Base-by-base conservation (phyloP, 2,888 invertebrate species). In the Taenaris catops region DNA sequence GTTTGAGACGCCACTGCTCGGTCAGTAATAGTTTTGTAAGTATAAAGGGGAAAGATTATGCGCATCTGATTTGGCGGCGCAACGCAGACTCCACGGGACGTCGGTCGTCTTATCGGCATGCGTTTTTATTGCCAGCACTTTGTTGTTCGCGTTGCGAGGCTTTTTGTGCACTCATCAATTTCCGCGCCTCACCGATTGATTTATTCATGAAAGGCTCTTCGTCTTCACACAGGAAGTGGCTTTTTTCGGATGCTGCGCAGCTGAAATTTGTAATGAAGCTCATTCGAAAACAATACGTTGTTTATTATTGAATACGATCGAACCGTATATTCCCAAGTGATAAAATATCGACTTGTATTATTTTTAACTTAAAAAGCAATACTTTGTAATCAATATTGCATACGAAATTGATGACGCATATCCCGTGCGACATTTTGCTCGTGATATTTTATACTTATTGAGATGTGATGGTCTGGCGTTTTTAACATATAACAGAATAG, bases 151-250 rank as follows among this genome's bases (percentile, higher is more conserved):
- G 72, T 67, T 70, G 69, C 67, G 61, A 63, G 61, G 58, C 68
- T 84, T 84, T 84, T 84, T 84, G 76, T 55, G 54, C 66, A 55
- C 74, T 70, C 80, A 84, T 84, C 81, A 84, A 84, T 84, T 83
- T 84, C 84, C 84, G 76, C 84, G 84, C 83, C 79, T 81, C 66
- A 48, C 44, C 67, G 66, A 76, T 76, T 83, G 81, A 81, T 84
- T 86, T 86, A 84, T 86, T 84, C 84, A 86, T 84, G 83, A 81
- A 76, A 70, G 65, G 55, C 58, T 59, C 66, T 32, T 65, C 71
- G 73, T 68, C 67, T 72, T 68, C 67, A 74, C 79, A 78, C 79
- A 83, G 83, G 84, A 84, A 84, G 76, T 79, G 64, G 52, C 63
- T 75, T 83, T 83, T 84, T 84, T 80, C 64, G 73, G 66, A 49